These are phyloP conservation scores for Drosophila arizonae DNA, from an alignment of 1,140 invertebrate species.

Conservation along the genomic window DNA sequence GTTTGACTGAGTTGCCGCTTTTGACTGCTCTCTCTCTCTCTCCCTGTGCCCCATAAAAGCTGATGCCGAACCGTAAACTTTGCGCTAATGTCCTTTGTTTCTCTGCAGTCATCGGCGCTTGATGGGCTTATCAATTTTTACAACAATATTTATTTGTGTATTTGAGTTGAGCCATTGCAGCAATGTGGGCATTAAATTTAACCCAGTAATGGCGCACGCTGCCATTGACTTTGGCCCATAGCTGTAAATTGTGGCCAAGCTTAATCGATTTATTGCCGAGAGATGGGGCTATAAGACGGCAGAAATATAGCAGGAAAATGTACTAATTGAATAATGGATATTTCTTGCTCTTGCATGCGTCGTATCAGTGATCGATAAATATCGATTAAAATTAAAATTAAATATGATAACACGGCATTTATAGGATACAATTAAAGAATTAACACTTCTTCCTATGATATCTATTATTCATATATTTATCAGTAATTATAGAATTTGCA, in stretches of 20 bases:
- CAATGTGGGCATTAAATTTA: constrained; percentile 45
- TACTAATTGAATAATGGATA: background rate
- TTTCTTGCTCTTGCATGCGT: no score
- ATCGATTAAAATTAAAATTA: no score
- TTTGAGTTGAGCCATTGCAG: constrained; percentile 42
- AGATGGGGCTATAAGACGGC: constrained; percentile 5
- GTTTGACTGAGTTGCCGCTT: constrained; percentile 57
- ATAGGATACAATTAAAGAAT: no score
- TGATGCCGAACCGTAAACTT: constrained; percentile 41
- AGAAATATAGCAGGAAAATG: background rate
- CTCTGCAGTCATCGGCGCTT: constrained; percentile 22
- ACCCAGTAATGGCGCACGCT: constrained; percentile 35
- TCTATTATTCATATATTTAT: no score
- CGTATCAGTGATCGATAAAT: no score
- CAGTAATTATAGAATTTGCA: no score
- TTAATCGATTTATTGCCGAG: constrained; percentile 32
- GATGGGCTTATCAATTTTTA: constrained; percentile 75
- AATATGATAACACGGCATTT: no score
- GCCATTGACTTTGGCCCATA: constrained; percentile 17
- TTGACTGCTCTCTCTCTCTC: constrained; percentile 10
- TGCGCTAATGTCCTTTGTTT: constrained; percentile 19
- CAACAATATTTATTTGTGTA: constrained; percentile 75
- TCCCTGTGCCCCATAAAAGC: constrained; percentile 45
- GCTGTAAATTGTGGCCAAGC: constrained; percentile 14
- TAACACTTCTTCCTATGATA: no score